These are phyloP conservation scores for Notospermus geniculatus DNA, from an alignment of 1,140 invertebrate genomes.

Conservation along the genomic window DNA sequence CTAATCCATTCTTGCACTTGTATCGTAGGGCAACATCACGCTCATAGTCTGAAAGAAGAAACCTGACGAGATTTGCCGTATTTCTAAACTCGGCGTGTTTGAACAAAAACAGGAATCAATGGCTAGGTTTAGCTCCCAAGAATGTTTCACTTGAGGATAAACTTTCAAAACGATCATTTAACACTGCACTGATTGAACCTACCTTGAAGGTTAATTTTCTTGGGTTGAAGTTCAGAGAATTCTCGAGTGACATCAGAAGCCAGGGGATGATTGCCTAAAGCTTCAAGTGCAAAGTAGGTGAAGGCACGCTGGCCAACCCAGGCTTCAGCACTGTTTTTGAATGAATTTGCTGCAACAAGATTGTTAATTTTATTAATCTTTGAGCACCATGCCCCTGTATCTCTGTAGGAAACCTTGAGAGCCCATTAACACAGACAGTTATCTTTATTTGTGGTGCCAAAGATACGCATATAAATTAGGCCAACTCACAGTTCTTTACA, in stretches of 20 bases:
- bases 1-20: not conserved
- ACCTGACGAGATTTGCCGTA: not conserved
- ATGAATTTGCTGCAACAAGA: conserved; percentile 23
- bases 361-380: not conserved
- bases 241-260: conserved; percentile 18
- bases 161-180: no score
- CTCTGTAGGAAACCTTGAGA: not conserved
- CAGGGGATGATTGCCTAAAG: conserved; percentile 31
- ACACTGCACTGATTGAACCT: no score
- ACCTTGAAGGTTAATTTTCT: conserved; percentile 23
- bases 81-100: not conserved
- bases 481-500: conserved; percentile 28
- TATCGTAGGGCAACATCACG: not conserved
- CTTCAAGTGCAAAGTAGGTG: conserved; percentile 27
- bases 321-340: conserved; percentile 26
- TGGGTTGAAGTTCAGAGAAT: conserved; percentile 17
- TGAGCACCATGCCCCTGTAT: not conserved
- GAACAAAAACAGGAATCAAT: no score
- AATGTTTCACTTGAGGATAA: no score
- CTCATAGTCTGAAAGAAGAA: not conserved
- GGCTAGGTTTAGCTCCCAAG: not conserved
- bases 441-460: not conserved
- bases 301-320: conserved; percentile 38
- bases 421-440: not conserved
- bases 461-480: not conserved